Percentiles rank a stretch among this genome's conserved stretches.
Conservation (phyloP, 2,888 invertebrate genomes). For the Agrotis ipsilon region DNA sequence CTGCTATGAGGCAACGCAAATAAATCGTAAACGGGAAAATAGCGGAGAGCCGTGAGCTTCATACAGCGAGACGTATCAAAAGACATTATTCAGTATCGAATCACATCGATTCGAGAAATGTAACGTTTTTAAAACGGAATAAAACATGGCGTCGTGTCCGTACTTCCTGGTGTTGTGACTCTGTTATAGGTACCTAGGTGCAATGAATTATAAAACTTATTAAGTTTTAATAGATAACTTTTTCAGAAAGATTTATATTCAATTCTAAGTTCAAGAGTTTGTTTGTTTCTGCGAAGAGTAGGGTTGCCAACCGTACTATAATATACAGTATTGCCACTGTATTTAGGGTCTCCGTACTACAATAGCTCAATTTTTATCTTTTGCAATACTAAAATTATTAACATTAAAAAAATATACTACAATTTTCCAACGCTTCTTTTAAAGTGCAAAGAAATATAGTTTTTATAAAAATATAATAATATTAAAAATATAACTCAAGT, state of each 20-base stretch:
- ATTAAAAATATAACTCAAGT: too few relatives aligned
- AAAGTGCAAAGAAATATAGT: too few relatives aligned
- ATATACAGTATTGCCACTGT: too few relatives aligned
- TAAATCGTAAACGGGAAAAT: constrained; percentile 78
- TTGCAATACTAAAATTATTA: too few relatives aligned
- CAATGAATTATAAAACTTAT: constrained; percentile 4
- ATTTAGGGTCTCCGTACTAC: too few relatives aligned
- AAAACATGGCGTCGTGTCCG: constrained; percentile 63
- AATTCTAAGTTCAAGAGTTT: too few relatives aligned
- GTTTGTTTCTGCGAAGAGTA: too few relatives aligned
- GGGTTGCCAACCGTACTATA: too few relatives aligned
- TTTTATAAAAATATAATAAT: too few relatives aligned
- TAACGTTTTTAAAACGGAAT: constrained; percentile 70
- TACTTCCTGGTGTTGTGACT: constrained; percentile 55
- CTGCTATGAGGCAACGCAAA: constrained; percentile 69
- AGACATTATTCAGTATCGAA: constrained; percentile 80
- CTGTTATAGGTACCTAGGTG: constrained; percentile 44
- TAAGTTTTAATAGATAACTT: constrained; percentile 8
- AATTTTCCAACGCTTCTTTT: too few relatives aligned
- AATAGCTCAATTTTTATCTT: too few relatives aligned
- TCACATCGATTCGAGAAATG: constrained; percentile 64
- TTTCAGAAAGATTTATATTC: neutral
- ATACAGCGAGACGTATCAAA: constrained; percentile 75
- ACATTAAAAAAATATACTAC: too few relatives aligned
- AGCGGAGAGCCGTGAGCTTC: constrained; percentile 70